Evolutionary conservation across 2,888 invertebrate genomes (phyloP).

Genomic region (Diadromus collaris): DNA sequence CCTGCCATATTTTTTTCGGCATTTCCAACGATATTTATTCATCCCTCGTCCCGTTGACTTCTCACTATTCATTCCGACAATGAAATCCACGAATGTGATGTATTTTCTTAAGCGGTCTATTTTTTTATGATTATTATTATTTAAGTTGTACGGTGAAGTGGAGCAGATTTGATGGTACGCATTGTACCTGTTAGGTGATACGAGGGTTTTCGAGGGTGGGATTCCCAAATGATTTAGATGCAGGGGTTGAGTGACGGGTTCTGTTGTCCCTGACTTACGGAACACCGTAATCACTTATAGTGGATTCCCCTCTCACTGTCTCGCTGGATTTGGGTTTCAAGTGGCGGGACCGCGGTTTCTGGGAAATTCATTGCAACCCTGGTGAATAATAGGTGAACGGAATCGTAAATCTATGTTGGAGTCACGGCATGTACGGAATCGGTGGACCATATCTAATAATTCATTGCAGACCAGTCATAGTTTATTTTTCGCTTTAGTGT

Average conservation of each 20-base stretch:
- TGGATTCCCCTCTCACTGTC: conserved; percentile 56
- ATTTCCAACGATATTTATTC: conserved; percentile 37
- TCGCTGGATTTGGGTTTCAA: conserved; percentile 46
- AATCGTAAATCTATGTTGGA: conserved; percentile 49
- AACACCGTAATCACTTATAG: conserved; percentile 62
- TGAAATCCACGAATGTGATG: conserved; percentile 41
- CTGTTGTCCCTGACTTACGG: conserved; percentile 36
- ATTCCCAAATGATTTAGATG: conserved; percentile 54
- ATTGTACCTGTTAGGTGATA: conserved; percentile 23
- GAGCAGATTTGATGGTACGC: conserved; percentile 23
- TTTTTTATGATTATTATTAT: too few species aligned
- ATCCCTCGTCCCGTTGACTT: conserved; percentile 34
- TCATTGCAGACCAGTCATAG: background rate
- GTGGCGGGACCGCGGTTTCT: conserved; percentile 51
- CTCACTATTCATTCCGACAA: conserved; percentile 30
- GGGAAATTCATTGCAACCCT: conserved; percentile 48
- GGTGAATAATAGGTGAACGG: conserved; percentile 40
- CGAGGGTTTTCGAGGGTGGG: conserved; percentile 36
- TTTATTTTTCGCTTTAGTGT: conserved; percentile 18
- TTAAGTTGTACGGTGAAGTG: conserved; percentile 1
- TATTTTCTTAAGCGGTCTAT: conserved; percentile 29
- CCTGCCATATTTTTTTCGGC: conserved; percentile 34
- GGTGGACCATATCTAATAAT: conserved; percentile 36
- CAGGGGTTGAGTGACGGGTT: conserved; percentile 46
- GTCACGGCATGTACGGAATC: conserved; percentile 35